Conservation (phyloP, 2,113 vertebrate species). For the Engystomops pustulosus region DNA sequence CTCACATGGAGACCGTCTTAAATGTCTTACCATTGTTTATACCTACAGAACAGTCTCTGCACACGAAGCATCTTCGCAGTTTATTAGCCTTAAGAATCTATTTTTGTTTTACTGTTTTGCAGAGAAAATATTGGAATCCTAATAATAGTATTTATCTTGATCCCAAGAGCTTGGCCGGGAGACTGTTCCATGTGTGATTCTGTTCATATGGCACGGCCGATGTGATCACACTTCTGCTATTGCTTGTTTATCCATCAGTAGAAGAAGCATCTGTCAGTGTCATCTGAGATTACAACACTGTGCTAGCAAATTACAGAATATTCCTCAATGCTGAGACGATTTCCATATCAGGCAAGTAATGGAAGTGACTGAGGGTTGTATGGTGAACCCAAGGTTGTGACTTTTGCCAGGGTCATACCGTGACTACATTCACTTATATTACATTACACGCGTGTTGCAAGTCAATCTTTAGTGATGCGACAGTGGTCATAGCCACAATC, state of each 20-base stretch:
- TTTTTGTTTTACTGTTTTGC: conserved; percentile 8
- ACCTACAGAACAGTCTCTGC: not conserved
- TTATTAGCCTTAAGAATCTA: not conserved
- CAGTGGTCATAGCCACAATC: no score
- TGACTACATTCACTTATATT: no score
- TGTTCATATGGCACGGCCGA: not conserved
- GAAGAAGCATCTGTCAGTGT: conserved; percentile 7
- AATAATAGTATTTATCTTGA: not conserved
- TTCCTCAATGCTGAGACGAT: no score
- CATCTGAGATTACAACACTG: not conserved
- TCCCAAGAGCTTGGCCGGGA: not conserved
- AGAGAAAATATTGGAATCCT: not conserved
- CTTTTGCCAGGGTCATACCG: no score
- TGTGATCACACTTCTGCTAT: conserved; percentile 9
- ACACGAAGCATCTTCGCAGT: not conserved
- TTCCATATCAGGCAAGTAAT: no score
- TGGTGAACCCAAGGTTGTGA: no score
- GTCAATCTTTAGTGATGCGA: no score
- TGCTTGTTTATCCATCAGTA: conserved; percentile 4
- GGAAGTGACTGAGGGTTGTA: no score
- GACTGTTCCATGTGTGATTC: not conserved
- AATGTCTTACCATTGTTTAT: conserved; percentile 53
- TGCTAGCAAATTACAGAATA: not conserved
- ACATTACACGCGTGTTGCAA: no score
- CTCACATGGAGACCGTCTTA: conserved; percentile 38